Evolutionary conservation across 2,113 vertebrate species (phyloP), one percentile per base, ranked within the genome.

Genomic region (Epinephelus cyanopodus): DNA sequence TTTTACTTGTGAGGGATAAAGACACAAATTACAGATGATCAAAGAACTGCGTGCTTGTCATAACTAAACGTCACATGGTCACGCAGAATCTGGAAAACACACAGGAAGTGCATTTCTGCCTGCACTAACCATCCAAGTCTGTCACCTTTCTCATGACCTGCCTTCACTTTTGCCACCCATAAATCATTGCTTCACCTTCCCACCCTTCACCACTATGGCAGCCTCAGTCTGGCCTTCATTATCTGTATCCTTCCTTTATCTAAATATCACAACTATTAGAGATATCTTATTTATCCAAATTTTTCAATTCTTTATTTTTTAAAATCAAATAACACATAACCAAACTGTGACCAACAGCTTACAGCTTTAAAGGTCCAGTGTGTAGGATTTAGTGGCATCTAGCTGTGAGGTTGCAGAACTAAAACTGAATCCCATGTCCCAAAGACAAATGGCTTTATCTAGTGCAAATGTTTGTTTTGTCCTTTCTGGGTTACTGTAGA

Each of bases 11-110:
- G 25, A 1, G 73, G 86, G 87, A 83, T 87, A 76, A 87, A 90
- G 86, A 89, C 79, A 79, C 74, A 87, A 62, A 87, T 91, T 76
- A 77, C 61, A 64, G 45, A 76, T 53, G 82, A 89, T 90, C 84
- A 85, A 62, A 84, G 83, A 77, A 45, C 58, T n/a, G 57, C 4
- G 19, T 27, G 69, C 77, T 76, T 4, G 52, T 90, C 87, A 87
- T 90, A 86, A 84, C 77, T 86, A 73, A 92, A 82, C 15, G 63
- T 67, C 66, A 87, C 58, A 23, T 23, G 48, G 21, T 39, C 13
- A 58, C 62, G 73, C 3, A 11, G 54, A 79, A 66, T 23, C 23
- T 9, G 37, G 53, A 62, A 70, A 74, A 66, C 11, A 50, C 47
- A 25, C 27, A 37, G 3, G 25, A 18, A 23, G 52, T 50, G 47